A percentile compares a stretch with the other conserved stretches of the same genome.
These are phyloP conservation scores for Slavum lentiscoides DNA, from an alignment of 2,888 invertebrate genomes.

Conservation along the genomic window DNA sequence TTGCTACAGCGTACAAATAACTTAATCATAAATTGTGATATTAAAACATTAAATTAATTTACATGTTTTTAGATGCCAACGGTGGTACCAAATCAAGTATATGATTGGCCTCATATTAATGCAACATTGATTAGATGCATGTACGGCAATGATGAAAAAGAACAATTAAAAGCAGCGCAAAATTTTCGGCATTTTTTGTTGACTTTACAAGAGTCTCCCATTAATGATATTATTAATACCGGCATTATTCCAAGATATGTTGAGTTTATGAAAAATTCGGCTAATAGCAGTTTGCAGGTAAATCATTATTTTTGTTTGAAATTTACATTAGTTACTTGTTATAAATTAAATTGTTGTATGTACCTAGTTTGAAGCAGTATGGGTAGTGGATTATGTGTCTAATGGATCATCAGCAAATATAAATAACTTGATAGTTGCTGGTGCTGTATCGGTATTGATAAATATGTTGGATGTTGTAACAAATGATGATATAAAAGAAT, in stretches of 20 bases:
- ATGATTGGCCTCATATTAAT: slow-evolving; percentile 63
- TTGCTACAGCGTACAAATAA: no score
- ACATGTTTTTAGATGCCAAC: no score
- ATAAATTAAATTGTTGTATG: slow-evolving; percentile 33
- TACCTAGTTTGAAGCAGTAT: slow-evolving; percentile 93
- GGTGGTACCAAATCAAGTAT: no score
- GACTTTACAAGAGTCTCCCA: slow-evolving; percentile 94
- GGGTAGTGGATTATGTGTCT: slow-evolving; percentile 98
- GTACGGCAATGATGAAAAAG: slow-evolving; percentile 74
- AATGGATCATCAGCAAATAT: slow-evolving; percentile 96
- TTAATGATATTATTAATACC: slow-evolving; percentile 92
- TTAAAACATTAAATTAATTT: no score
- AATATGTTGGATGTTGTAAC: slow-evolving; percentile 72
- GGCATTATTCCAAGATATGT: slow-evolving; percentile 95
- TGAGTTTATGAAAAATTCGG: slow-evolving; percentile 72
- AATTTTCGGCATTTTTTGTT: slow-evolving; percentile 89
- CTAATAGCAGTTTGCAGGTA: slow-evolving; percentile 55
- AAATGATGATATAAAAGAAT: slow-evolving; percentile 92
- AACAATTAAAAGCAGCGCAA: slow-evolving; percentile 77
- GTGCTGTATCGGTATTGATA: slow-evolving; percentile 90
- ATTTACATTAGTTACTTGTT: neutral
- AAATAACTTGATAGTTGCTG: slow-evolving; percentile 88
- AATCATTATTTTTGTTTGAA: neutral
- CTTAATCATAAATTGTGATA: no score
- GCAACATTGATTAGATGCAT: slow-evolving; percentile 83